Conservation (phyloP, 2,888 invertebrate species). For the Agonopterix arenella region DNA sequence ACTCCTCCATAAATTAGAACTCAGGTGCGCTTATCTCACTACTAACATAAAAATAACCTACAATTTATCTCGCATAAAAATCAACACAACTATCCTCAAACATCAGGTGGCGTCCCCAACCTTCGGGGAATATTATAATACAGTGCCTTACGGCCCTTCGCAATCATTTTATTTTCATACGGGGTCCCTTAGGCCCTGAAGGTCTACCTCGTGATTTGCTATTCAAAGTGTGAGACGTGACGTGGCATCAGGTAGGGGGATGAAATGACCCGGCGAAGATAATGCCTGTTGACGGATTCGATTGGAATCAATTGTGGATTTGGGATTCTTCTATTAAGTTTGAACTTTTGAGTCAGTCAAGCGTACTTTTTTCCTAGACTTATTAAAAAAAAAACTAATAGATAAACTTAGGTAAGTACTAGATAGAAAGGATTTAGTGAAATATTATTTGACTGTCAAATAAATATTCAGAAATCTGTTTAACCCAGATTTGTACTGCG, state of each 20-base stretch:
- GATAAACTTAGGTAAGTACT: no score
- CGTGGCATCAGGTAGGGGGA: slow-evolving; percentile 55
- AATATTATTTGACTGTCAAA: no score
- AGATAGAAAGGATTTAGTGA: no score
- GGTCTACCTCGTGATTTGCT: slow-evolving; percentile 73
- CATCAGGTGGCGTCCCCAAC: slow-evolving; percentile 59
- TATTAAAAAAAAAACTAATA: no score
- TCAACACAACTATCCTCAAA: slow-evolving; percentile 46
- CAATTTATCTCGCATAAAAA: slow-evolving; percentile 48
- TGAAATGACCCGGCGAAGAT: slow-evolving; percentile 44
- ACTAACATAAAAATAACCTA: slow-evolving; percentile 19
- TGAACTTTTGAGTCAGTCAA: no score
- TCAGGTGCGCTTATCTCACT: slow-evolving; percentile 5
- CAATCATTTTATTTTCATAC: slow-evolving; percentile 76
- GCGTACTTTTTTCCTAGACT: no score
- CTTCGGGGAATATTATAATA: slow-evolving; percentile 71
- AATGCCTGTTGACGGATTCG: slow-evolving; percentile 59
- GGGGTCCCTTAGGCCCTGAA: slow-evolving; percentile 61
- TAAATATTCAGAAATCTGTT: no score
- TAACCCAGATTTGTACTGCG: no score
- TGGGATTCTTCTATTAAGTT: background rate
- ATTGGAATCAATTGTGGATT: slow-evolving; percentile 39
- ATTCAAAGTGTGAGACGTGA: slow-evolving; percentile 67
- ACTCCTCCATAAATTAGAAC: background rate
- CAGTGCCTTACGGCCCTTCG: slow-evolving; percentile 54